A percentile compares a stretch with the other conserved stretches of the same genome.
phyloP scores from a whole-genome alignment of 2,797 vertebrate species.

The Macropus fuliginosus region DNA sequence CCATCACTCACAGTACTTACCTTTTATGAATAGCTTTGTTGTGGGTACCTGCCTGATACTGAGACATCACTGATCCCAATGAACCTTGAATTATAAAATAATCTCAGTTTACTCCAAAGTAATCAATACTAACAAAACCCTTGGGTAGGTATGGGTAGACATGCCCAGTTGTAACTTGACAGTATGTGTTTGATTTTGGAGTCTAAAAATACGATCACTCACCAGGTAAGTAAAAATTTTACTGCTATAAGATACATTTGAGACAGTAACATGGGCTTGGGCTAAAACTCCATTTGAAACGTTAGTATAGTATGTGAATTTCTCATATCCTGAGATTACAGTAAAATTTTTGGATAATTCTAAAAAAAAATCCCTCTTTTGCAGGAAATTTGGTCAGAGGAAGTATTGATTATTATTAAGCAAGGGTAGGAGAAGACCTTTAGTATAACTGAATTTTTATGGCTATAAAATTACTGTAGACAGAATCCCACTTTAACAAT shows the following conservation, averaged over 20 bases:
- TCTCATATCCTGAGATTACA: neutral
- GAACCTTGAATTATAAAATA: constrained; percentile 37
- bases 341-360: constrained; percentile 12
- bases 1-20: constrained; percentile 29
- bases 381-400: neutral
- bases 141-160: neutral
- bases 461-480: neutral
- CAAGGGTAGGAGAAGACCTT: neutral
- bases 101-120: constrained; percentile 1
- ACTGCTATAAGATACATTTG: constrained; percentile 2
- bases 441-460: neutral
- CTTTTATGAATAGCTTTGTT: neutral
- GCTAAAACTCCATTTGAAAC: neutral
- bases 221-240: constrained; percentile 27
- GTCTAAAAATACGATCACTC: constrained; percentile 36
- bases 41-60: neutral
- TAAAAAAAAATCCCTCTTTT: neutral
- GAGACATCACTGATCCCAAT: constrained; percentile 3
- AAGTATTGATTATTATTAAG: constrained; percentile 14
- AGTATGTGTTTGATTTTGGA: constrained; percentile 48
- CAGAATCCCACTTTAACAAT: neutral
- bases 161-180: neutral
- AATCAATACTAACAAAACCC: constrained; percentile 56
- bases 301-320: neutral
- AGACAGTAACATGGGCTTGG: neutral